These are phyloP conservation scores for Apodemus speciosus DNA, from an alignment of 2,113 vertebrate species.

Conservation along the genomic window DNA sequence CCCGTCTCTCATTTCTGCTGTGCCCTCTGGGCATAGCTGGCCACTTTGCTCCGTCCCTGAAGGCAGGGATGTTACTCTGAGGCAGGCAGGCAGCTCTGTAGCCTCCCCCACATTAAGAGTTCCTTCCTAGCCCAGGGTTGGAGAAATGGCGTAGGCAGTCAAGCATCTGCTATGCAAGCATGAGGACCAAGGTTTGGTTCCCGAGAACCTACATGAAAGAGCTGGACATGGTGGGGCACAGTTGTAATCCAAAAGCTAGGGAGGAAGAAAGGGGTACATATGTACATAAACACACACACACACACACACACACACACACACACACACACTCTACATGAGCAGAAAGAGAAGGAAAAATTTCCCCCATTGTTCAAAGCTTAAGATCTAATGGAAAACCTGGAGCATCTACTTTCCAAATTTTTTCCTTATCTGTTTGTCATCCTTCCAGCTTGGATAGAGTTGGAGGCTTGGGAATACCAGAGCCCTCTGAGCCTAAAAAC, in stretches of 20 bases:
- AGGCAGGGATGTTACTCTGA: background rate
- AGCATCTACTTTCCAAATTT: constrained; percentile 29
- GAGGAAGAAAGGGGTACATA: background rate
- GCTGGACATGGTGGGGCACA: background rate
- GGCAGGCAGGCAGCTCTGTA: background rate
- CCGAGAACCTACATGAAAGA: background rate
- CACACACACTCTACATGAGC: background rate
- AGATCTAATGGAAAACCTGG: background rate
- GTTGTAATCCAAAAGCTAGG: background rate
- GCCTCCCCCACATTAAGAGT: background rate
- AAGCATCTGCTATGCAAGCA: background rate
- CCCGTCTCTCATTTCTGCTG: background rate
- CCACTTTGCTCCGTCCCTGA: background rate
- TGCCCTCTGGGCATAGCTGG: background rate
- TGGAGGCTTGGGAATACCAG: background rate
- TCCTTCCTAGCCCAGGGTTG: no score
- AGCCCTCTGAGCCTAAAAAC: constrained; percentile 19
- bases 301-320: background rate
- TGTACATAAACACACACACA: background rate
- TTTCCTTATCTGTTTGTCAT: constrained; percentile 21
- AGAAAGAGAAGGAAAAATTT: background rate
- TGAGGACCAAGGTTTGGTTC: background rate
- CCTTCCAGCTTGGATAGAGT: background rate
- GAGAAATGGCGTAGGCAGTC: background rate
- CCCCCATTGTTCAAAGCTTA: background rate